Evolutionary conservation across 2,888 invertebrate genomes (phyloP).

Genomic region (Drosophila birchii): DNA sequence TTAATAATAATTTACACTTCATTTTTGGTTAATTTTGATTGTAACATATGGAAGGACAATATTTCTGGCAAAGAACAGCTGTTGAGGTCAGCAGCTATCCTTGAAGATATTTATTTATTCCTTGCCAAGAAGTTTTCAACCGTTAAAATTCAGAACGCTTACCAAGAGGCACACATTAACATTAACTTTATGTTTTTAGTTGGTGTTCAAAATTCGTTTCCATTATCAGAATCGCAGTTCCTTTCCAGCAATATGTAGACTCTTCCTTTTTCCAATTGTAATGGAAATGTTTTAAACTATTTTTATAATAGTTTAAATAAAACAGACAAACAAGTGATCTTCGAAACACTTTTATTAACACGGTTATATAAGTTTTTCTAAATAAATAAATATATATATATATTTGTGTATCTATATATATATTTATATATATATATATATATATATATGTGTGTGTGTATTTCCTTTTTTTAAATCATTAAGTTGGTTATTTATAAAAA

Average conservation of each 20-base stretch:
- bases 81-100: no score
- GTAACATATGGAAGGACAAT: not conserved
- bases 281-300: not conserved
- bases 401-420: not conserved
- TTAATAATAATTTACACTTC: no score
- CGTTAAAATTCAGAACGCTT: not conserved
- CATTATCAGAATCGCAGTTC: not conserved
- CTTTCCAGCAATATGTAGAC: no score
- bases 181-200: not conserved
- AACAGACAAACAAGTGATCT: constrained; percentile 1
- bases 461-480: constrained; percentile 2
- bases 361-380: constrained; percentile 19
- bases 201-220: not conserved
- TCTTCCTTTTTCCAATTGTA: not conserved
- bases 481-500: constrained; percentile 9
- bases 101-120: no score
- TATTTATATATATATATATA: constrained; percentile 6
- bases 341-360: constrained; percentile 19
- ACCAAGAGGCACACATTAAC: not conserved
- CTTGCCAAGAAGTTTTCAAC: no score
- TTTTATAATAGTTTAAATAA: not conserved
- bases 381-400: constrained; percentile 10
- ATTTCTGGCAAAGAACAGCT: not conserved
- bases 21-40: not conserved
- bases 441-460: not conserved